These are phyloP conservation scores for Pomacea canaliculata DNA, from an alignment of 2,888 invertebrate species.

Conservation along the genomic window DNA sequence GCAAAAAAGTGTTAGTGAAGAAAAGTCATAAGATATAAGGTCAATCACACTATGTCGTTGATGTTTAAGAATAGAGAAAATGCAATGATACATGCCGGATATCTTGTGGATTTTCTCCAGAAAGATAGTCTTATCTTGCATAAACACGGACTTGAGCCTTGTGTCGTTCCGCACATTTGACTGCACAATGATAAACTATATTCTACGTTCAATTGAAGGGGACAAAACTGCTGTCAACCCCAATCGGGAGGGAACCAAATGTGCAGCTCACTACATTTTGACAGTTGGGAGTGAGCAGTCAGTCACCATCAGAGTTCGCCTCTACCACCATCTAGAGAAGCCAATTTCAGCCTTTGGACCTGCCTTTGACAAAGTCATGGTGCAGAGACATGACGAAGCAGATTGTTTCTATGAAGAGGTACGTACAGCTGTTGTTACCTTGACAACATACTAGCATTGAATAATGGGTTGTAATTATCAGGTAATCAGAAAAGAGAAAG, in stretches of 20 bases:
- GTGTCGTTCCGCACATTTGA: too few relatives aligned
- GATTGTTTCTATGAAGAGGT: slow-evolving; percentile 66
- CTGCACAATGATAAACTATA: too few relatives aligned
- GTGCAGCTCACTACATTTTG: slow-evolving; percentile 61
- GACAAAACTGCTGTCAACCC: slow-evolving; percentile 51
- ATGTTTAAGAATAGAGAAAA: too few relatives aligned
- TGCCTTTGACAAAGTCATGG: slow-evolving; percentile 56
- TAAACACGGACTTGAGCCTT: too few relatives aligned
- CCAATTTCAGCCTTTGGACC: slow-evolving; percentile 39
- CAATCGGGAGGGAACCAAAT: slow-evolving; percentile 53
- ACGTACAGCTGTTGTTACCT: slow-evolving; percentile 6
- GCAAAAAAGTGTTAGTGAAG: too few relatives aligned
- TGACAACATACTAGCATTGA: neutral
- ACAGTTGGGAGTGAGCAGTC: slow-evolving; percentile 52
- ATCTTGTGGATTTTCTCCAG: too few relatives aligned
- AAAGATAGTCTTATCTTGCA: too few relatives aligned
- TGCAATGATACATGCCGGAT: too few relatives aligned
- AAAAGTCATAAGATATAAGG: too few relatives aligned
- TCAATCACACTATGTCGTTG: too few relatives aligned
- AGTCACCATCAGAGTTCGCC: slow-evolving; percentile 54
- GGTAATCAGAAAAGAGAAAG: neutral
- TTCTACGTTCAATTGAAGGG: slow-evolving; percentile 35
- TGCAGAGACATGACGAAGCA: slow-evolving; percentile 55
- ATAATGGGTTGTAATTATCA: too few relatives aligned
- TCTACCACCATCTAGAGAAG: slow-evolving; percentile 51